Evolutionary conservation across 2,888 invertebrate genomes (phyloP).

Genomic region (Gandaritis pyraliata): DNA sequence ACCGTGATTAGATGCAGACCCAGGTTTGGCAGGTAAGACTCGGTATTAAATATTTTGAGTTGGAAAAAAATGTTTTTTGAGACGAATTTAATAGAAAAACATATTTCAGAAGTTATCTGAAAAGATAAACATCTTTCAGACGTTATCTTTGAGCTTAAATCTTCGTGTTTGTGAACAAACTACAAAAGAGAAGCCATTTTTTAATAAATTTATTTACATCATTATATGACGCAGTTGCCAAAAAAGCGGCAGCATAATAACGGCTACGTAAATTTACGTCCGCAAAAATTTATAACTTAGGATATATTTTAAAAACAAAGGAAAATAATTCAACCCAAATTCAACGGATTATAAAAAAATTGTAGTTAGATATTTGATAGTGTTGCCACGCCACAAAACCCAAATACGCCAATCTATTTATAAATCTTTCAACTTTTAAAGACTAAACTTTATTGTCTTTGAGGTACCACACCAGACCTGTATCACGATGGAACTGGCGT

Average conservation of each 20-base stretch:
- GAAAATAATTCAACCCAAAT: neutral
- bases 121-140: neutral
- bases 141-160: neutral
- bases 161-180: neutral
- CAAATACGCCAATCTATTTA: neutral
- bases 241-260: neutral
- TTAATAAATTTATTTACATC: neutral
- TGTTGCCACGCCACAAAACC: slow-evolving; percentile 1
- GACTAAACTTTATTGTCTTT: neutral
- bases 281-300: no score
- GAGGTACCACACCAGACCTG: slow-evolving; percentile 17
- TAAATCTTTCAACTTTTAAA: neutral
- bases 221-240: neutral
- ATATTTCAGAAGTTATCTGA: no score
- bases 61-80: no score
- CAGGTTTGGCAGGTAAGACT: no score
- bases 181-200: neutral
- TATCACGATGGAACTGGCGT: slow-evolving; percentile 18
- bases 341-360: neutral
- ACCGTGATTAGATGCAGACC: no score
- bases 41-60: no score
- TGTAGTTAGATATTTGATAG: neutral
- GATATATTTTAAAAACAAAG: no score
- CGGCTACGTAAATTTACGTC: neutral
- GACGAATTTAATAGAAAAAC: no score